These are phyloP conservation scores for Pelmatolapia mariae DNA, from an alignment of 2,113 vertebrate genomes.

Conservation along the genomic window DNA sequence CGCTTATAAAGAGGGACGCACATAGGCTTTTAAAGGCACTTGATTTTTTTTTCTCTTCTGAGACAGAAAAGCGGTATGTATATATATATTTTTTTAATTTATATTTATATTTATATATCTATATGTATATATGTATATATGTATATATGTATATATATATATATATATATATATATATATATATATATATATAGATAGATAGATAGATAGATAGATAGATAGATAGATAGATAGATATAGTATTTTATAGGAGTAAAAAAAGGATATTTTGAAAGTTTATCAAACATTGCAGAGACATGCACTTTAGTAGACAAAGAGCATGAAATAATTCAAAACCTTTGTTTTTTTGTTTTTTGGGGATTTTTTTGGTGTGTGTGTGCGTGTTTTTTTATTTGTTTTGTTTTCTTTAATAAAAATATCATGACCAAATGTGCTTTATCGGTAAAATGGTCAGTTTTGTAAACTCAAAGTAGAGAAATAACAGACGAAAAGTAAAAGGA, in stretches of 20 bases:
- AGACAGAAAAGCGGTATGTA: constrained; percentile 54
- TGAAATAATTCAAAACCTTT: neutral
- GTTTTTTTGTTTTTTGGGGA: neutral
- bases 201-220: too few species aligned
- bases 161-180: too few species aligned
- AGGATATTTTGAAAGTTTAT: neutral
- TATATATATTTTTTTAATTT: neutral
- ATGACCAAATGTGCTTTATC: neutral
- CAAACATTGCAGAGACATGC: neutral
- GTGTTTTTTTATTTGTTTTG: neutral
- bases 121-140: neutral
- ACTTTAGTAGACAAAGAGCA: neutral
- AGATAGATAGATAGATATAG: too few species aligned
- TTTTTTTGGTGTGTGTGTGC: neutral
- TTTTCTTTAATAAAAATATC: neutral
- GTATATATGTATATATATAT: neutral
- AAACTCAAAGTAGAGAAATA: neutral
- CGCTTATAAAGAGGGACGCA: constrained; percentile 55
- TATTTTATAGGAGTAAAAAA: neutral
- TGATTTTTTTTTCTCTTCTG: constrained; percentile 9
- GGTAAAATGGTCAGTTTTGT: neutral
- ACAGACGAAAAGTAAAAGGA: neutral
- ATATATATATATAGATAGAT: too few species aligned
- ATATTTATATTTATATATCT: neutral
- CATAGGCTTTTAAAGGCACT: neutral